These are phyloP conservation scores for Clostera curtula DNA, from an alignment of 2,888 invertebrate species.

Conservation along the genomic window DNA sequence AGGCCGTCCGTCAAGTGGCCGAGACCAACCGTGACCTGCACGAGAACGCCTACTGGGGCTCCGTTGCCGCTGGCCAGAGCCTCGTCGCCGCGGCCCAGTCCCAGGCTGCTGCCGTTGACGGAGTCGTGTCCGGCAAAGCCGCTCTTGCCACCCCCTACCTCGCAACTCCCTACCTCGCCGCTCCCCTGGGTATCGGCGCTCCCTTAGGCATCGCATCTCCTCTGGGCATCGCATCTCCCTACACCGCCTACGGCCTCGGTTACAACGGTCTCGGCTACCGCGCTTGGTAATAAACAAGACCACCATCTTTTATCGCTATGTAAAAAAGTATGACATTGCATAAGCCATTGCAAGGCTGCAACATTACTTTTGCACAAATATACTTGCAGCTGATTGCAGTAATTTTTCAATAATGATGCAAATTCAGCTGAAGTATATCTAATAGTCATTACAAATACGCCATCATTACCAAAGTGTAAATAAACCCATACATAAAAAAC, in stretches of 20 bases:
- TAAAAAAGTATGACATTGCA: not conserved
- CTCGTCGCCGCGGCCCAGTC: constrained; percentile 53
- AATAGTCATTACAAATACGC: too few species aligned
- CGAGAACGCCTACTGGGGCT: constrained; percentile 58
- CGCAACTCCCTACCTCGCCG: constrained; percentile 16
- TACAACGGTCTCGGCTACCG: constrained; percentile 14
- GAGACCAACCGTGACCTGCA: constrained; percentile 47
- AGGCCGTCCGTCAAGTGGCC: constrained; percentile 38
- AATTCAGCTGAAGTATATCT: too few species aligned
- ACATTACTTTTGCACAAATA: too few species aligned
- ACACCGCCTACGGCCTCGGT: constrained; percentile 16
- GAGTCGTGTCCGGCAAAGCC: constrained; percentile 22
- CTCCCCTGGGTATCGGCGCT: constrained; percentile 14
- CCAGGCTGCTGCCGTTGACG: constrained; percentile 47
- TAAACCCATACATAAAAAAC: too few species aligned
- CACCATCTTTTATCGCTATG: constrained; percentile 8
- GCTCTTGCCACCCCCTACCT: not conserved
- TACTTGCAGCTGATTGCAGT: too few species aligned
- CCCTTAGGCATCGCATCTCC: constrained; percentile 14
- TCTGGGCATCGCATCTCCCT: constrained; percentile 9
- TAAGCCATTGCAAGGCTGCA: too few species aligned
- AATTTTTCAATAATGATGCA: too few species aligned
- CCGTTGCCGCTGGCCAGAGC: constrained; percentile 50
- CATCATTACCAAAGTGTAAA: too few species aligned
- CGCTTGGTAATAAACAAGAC: constrained; percentile 38